A percentile compares a stretch with the other conserved stretches of the same genome.
These are phyloP conservation scores for Phytoseiulus persimilis DNA, from an alignment of 2,888 invertebrate species.

Conservation along the genomic window DNA sequence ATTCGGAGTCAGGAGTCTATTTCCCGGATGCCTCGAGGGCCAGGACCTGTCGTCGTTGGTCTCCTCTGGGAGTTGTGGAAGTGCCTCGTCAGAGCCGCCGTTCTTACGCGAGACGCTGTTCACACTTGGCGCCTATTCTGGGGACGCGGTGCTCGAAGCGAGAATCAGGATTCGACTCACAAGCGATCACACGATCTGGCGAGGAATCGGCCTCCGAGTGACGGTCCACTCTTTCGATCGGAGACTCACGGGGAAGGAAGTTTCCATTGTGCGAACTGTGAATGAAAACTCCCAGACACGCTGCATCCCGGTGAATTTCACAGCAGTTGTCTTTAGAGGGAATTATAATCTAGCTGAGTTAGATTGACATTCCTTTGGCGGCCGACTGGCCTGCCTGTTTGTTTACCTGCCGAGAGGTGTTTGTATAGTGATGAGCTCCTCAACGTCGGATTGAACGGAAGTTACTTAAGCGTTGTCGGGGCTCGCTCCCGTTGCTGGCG, in stretches of 20 bases:
- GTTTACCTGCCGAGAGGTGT: not conserved
- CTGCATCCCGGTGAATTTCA: too few species aligned
- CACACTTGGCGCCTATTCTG: not conserved
- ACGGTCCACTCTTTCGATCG: too few species aligned
- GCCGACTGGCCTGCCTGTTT: not conserved
- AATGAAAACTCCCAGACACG: too few species aligned
- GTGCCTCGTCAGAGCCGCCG: not conserved
- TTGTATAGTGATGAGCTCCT: not conserved
- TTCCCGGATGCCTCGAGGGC: not conserved
- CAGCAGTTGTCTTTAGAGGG: not conserved
- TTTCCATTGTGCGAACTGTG: too few species aligned
- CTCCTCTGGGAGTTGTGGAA: not conserved
- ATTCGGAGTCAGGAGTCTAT: not conserved
- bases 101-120: not conserved
- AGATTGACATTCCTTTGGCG: not conserved
- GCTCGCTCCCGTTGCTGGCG: not conserved
- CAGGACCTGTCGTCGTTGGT: not conserved
- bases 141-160: too few species aligned
- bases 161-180: too few species aligned
- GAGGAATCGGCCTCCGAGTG: too few species aligned
- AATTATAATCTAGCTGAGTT: not conserved
- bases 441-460: not conserved
- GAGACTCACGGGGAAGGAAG: too few species aligned
- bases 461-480: not conserved
- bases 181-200: too few species aligned